Evolutionary conservation across 2,888 invertebrate species (phyloP), one percentile per base, ranked within the genome.

Genomic region (Drepanosiphum platanoidis): DNA sequence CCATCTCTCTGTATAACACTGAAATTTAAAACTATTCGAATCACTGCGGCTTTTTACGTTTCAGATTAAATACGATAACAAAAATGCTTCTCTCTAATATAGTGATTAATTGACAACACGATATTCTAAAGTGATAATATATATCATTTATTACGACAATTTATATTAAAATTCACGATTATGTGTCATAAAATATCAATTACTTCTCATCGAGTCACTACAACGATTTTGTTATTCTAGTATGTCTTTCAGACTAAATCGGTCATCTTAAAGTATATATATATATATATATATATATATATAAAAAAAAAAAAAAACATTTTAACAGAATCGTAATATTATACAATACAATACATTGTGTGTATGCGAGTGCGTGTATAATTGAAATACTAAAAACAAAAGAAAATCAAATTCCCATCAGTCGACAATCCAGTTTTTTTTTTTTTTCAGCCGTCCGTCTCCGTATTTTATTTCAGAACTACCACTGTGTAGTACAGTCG

Each of bases 361-460:
- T 13, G 27, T 36, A 30, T 18, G 36, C 27, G 32, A 72, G n/a
- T n/a, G n/a, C 18, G 18, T 70, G 27, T 18, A 15, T 4, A 46
- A 46, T 30, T 72, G 0, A 72, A 42, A 72, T 18, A 72, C 9
- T 46, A 72, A 77, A 36, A 36, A 78, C 32, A 78, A 78, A 78
- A 52, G 1, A 27, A 70, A 79, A 79, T 22, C 1, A 46, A 79
- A 79, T 36, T 36, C 27, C 34, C n/a, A 30, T 18, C 18, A 32
- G 52, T 46, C 7, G 1, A 58, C 4, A 80, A 34, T 34, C 66
- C 11, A 52, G 22, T 27, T 61, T 75, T 74, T 34, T 79, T 46
- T 79, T 58, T 42, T 61, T 39, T 39, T 61, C 15, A 77, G 8
- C 52, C 15, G 32, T 3, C 27, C 27, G 39, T 39, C 58, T 61